phyloP scores from a whole-genome alignment of 2,888 invertebrate genomes.

The Papilio gigon region DNA sequence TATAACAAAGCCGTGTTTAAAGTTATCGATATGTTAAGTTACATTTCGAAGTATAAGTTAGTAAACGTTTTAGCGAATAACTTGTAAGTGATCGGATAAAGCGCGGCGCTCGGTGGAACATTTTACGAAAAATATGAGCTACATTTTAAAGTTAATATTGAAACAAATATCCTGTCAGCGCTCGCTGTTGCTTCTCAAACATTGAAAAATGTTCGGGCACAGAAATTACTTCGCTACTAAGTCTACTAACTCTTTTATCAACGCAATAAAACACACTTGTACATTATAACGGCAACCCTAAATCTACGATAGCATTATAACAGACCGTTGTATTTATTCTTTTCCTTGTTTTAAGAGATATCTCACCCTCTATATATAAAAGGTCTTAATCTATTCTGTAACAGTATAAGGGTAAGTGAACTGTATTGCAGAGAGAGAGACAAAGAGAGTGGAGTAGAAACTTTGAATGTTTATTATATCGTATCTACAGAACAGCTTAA shows the following conservation, averaged over 20 bases:
- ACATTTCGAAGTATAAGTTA: background rate
- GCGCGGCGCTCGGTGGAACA: background rate
- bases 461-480: too few species aligned
- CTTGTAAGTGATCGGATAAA: constrained; percentile 17
- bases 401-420: too few species aligned
- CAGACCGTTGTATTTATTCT: background rate
- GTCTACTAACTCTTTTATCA: constrained; percentile 28
- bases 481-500: too few species aligned
- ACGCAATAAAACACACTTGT: constrained; percentile 24
- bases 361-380: background rate
- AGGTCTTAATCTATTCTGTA: background rate
- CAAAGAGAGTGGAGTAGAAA: too few species aligned
- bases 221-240: constrained; percentile 30
- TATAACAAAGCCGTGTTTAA: too few species aligned
- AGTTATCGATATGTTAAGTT: background rate
- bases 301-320: constrained; percentile 18
- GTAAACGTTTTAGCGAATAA: constrained; percentile 21
- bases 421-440: too few species aligned
- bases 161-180: constrained; percentile 34
- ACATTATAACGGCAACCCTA: constrained; percentile 17
- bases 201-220: constrained; percentile 24
- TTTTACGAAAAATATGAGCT: constrained; percentile 3
- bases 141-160: constrained; percentile 28
- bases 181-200: constrained; percentile 25
- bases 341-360: constrained; percentile 1